Conservation (phyloP, 1,140 invertebrate genomes). For the Drosophila cardini region DNA sequence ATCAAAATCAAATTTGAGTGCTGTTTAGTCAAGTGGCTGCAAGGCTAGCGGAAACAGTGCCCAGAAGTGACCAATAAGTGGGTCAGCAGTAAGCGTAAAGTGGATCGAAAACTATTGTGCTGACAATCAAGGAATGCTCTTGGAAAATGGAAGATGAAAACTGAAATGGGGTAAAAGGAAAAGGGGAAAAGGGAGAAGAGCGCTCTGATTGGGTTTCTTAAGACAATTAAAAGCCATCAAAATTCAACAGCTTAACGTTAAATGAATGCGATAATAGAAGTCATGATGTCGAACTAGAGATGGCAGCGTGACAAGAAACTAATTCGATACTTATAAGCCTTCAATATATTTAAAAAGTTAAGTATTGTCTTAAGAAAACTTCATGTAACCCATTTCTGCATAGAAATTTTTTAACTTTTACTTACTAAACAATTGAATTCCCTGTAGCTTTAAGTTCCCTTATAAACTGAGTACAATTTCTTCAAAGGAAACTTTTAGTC, state of each 20-base stretch:
- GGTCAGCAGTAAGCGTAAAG: conserved; percentile 72
- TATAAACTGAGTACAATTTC: neutral
- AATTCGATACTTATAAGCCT: too few relatives aligned
- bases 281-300: conserved; percentile 21
- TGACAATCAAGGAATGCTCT: conserved; percentile 46
- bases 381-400: too few relatives aligned
- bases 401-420: too few relatives aligned
- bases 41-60: conserved; percentile 57
- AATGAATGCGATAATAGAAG: conserved; percentile 59
- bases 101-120: conserved; percentile 67
- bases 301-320: conserved; percentile 12
- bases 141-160: neutral
- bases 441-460: too few relatives aligned
- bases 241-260: conserved; percentile 78
- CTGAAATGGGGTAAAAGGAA: neutral
- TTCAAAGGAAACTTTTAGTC: conserved; percentile 6
- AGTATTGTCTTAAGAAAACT: too few relatives aligned
- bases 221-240: conserved; percentile 80
- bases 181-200: conserved; percentile 16
- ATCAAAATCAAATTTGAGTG: conserved; percentile 83
- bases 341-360: too few relatives aligned
- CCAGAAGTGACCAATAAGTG: conserved; percentile 81
- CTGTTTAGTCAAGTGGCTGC: conserved; percentile 78
- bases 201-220: conserved; percentile 65
- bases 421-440: too few relatives aligned